Base-by-base conservation (phyloP, 2,113 vertebrate species). In the Oostethus manadensis region DNA sequence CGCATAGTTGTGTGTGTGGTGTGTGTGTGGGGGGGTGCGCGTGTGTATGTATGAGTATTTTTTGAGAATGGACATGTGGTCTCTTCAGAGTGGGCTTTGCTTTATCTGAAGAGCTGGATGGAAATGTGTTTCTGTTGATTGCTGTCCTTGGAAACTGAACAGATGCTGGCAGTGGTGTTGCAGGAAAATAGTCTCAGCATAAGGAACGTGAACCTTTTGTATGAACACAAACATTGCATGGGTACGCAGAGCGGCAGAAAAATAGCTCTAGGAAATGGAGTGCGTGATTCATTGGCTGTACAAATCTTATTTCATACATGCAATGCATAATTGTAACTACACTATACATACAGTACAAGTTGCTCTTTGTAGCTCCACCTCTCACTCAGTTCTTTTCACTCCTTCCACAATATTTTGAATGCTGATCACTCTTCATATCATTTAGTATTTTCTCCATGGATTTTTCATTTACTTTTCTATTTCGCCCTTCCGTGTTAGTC, bases 111-210 rank as follows among this genome's bases (percentile, higher is more conserved):
- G 67, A 68, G 51, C 65, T 71, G 62, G 80, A 69, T 76, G 74
- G 64, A 79, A 82, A 77, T 85, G 76, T 76, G 70, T 74, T 84
- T 64, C 70, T 82, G 85, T 83, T 84, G 86, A 89, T 86, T 84
- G 71, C 67, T 62, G 65, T 79, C 74, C 76, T 60, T 73, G 73
- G 70, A 74, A 76, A 71, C 68, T 72, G 78, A 78, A 82, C 78
- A 76, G 69, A 82, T 79, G 77, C 73, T 81, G 64, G 60, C 55
- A 23, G 60, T 58, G 62, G 62, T 72, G 60, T 71, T 81, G 78
- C 18, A 55, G 33, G 18, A 21, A 85, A 88, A 84, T 73, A 78
- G 64, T 79, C 75, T 71, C 72, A 50, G 56, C 70, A 49, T 77
- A 73, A 69, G 70, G 55, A 78, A 78, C 80, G 79, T 76, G 68